Evolutionary conservation across 1,140 invertebrate genomes (phyloP), one percentile per base, ranked within the genome.

Genomic region (Heliconius congener): DNA sequence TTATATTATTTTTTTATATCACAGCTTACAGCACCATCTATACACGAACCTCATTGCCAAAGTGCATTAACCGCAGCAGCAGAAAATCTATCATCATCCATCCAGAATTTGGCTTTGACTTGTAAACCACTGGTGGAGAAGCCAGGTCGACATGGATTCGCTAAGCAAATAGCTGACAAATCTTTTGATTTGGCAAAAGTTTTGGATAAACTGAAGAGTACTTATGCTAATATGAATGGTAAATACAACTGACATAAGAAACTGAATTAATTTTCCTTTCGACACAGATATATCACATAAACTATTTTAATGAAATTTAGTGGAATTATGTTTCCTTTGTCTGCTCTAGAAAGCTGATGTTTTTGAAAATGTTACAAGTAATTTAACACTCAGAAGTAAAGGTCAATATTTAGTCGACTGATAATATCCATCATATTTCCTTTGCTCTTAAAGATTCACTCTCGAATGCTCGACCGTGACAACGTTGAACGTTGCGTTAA

Each of bases 31-130:
- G 85, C 88, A 0, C 83, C 90, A 16, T 85, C 87, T 0, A 90
- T 91, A 60, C 78, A 86, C 55, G 91, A 93, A 76, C 87, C 90
- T 0, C 91, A 92, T 76, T 90, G 91, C 70, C 90, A 86, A 39
- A 91, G 89, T n/a, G 92, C 92, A 0, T 73, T 93, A 8, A 85
- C 85, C 11, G 89, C 88, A 6, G 82, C 89, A 0, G 76, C 84
- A 16, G 90, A 90, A 46, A 84, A 86, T 71, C 73, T 92, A 11
- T 70, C 86, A 9, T 85, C 88, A 30, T 80, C 87, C 37, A 81
- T 81, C 16, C 85, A 89, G 80, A 84, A 81, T 9, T 81, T 91
- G 3, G 75, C 86, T 1, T n/a, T 80, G 1, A 39, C 83, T 3
- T 88, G 85, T 83, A 85, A 84, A 30, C 88, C 89, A 3, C 78